Conservation (phyloP, 2,113 vertebrate genomes). For the Origma solitaria region DNA sequence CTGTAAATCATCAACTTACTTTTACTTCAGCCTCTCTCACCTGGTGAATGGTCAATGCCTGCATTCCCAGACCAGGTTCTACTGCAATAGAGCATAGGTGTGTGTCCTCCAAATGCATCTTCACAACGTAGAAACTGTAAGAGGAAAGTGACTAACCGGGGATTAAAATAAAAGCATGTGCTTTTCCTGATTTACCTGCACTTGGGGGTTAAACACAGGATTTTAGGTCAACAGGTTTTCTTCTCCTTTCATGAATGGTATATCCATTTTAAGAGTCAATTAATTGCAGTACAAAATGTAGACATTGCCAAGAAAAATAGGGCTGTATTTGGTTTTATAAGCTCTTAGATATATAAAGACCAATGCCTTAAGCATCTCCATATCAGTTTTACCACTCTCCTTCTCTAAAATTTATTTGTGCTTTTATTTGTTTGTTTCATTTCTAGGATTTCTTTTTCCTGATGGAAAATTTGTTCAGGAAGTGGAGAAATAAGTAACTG, state of each 20-base stretch:
- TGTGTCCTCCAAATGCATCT: neutral
- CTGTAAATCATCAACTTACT: neutral
- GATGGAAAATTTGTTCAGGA: neutral
- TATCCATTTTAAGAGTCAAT: neutral
- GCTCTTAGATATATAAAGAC: neutral
- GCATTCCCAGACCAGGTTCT: neutral
- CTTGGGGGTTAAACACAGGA: neutral
- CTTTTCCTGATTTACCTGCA: neutral
- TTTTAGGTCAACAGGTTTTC: neutral
- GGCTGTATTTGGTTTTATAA: neutral
- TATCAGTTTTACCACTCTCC: neutral
- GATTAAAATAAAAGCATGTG: neutral
- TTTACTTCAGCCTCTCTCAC: neutral
- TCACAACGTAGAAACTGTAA: neutral
- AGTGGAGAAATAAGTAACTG: slow-evolving; percentile 6
- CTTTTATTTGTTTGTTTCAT: neutral
- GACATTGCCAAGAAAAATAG: neutral
- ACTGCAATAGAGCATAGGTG: neutral
- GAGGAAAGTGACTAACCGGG: neutral
- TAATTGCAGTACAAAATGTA: neutral
- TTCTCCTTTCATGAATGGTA: neutral
- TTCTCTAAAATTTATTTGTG: slow-evolving; percentile 5
- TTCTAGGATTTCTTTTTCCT: slow-evolving; percentile 52
- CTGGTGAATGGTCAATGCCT: neutral
- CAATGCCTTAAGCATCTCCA: neutral